phyloP scores from a whole-genome alignment of 2,797 vertebrate genomes.

The Uromys caudimaculatus region DNA sequence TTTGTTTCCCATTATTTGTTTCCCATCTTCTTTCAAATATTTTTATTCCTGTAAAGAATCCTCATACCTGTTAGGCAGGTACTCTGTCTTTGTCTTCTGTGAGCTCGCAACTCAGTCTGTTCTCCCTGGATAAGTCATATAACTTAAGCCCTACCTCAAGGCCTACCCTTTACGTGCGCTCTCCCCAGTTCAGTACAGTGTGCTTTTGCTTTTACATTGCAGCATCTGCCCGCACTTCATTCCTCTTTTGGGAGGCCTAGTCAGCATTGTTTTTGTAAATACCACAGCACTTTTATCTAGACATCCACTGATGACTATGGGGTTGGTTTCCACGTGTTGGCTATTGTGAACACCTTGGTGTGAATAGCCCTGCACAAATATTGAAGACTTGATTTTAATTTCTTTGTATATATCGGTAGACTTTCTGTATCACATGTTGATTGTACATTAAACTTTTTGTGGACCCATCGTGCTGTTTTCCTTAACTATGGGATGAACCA shows the following conservation, averaged over 20 bases:
- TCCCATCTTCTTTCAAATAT: conserved; percentile 8
- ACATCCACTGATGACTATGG: background rate
- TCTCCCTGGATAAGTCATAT: background rate
- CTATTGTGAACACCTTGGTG: conserved; percentile 9
- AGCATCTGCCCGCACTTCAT: background rate
- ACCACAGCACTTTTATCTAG: background rate
- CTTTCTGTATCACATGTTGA: background rate
- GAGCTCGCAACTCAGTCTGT: background rate
- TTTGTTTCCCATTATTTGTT: no score
- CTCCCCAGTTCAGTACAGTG: background rate
- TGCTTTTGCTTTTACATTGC: background rate
- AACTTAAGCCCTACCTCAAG: background rate
- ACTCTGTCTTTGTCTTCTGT: background rate
- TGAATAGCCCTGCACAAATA: conserved; percentile 21
- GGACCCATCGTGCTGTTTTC: conserved; percentile 37
- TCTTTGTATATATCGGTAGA: background rate
- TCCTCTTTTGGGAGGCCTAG: background rate
- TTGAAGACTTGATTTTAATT: conserved; percentile 25
- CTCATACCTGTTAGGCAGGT: background rate
- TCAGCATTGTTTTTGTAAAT: conserved; percentile 1
- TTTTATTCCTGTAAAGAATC: conserved; percentile 4
- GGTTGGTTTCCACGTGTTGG: background rate
- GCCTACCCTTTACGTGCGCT: background rate
- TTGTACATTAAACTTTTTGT: conserved; percentile 34
- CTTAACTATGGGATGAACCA: background rate